Conservation (phyloP, 2,797 vertebrate species). For the Pseudochirops corinnae region DNA sequence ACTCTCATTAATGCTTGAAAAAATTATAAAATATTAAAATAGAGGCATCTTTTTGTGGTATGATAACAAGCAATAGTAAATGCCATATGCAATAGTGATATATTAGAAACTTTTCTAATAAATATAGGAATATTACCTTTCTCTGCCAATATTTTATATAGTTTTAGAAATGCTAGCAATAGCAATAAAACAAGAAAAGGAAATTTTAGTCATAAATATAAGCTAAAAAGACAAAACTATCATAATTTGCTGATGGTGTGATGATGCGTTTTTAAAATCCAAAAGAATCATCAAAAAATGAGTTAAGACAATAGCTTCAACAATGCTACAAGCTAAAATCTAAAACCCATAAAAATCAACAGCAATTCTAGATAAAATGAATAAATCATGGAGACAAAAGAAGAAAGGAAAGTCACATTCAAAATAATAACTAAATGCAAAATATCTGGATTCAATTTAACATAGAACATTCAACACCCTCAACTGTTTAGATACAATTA, state of each 20-base stretch:
- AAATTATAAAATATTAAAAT: neutral
- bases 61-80: neutral
- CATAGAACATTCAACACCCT: neutral
- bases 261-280: neutral
- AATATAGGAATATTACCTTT: neutral
- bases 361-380: neutral
- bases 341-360: neutral
- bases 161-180: neutral
- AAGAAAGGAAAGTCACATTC: neutral
- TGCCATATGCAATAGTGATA: neutral
- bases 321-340: neutral
- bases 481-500: neutral
- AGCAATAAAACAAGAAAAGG: neutral
- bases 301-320: neutral
- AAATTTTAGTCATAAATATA: neutral
- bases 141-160: neutral
- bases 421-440: neutral
- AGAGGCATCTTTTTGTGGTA: neutral
- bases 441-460: neutral
- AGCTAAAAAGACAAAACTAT: neutral
- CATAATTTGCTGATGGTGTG: neutral
- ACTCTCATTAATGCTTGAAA: neutral
- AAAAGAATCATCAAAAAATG: neutral
- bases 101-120: neutral
- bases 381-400: neutral